Percentiles rank a stretch among this genome's conserved stretches.
Evolutionary conservation across 1,140 invertebrate genomes (phyloP).

Genomic region (Geopemphigus sp.): DNA sequence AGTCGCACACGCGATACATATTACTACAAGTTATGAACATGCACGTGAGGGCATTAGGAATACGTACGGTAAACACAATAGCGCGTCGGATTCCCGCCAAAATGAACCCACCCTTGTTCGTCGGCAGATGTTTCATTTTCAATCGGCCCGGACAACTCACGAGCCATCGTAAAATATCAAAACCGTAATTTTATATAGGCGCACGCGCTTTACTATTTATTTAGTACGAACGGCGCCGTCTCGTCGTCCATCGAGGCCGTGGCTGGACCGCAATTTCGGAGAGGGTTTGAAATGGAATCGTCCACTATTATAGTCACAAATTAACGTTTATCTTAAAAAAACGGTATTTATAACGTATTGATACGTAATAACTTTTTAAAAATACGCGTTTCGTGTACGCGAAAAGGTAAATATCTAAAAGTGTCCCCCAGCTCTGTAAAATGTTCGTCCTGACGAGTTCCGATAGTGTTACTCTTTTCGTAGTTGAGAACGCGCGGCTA

Average conservation of each 20-base stretch:
- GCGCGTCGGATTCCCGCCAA: constrained; percentile 9
- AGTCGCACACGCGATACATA: background rate
- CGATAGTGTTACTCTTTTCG: too few species aligned
- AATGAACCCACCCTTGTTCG: background rate
- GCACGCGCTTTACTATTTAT: background rate
- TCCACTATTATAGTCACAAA: too few species aligned
- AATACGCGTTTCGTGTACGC: too few species aligned
- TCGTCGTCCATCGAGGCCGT: too few species aligned
- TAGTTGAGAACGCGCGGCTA: too few species aligned
- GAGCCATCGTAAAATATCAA: background rate
- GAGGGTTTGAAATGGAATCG: too few species aligned
- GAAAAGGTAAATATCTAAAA: too few species aligned
- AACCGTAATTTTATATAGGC: background rate
- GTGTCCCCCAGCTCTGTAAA: too few species aligned
- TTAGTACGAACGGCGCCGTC: background rate
- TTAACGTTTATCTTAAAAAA: too few species aligned
- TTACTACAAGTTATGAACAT: background rate
- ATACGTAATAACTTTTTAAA: background rate
- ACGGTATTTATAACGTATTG: background rate
- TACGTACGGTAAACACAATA: background rate
- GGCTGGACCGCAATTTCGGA: too few species aligned
- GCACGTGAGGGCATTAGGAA: background rate
- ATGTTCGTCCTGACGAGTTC: too few species aligned
- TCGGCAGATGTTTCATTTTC: constrained; percentile 16
- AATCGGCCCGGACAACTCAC: too few species aligned